These are phyloP conservation scores for Platyscapa corneri DNA, from an alignment of 1,140 invertebrate species.

Conservation along the genomic window DNA sequence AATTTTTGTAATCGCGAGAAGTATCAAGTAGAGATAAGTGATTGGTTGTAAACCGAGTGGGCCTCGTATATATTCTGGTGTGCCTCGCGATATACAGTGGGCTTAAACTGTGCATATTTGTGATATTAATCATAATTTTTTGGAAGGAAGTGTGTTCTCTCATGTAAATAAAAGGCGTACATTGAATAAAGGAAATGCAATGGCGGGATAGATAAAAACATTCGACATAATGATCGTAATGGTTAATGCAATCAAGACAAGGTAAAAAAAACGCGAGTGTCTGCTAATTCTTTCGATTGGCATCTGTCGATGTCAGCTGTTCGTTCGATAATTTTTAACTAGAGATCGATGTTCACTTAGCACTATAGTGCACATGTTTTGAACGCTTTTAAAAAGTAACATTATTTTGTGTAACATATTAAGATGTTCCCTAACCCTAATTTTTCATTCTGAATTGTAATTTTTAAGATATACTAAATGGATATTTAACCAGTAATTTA, in stretches of 20 bases:
- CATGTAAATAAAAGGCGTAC: background rate
- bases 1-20: background rate
- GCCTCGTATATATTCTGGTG: constrained; percentile 35
- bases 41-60: background rate
- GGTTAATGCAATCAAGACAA: background rate
- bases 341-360: background rate
- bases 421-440: background rate
- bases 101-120: constrained; percentile 60
- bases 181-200: background rate
- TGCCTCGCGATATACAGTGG: constrained; percentile 58
- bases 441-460: background rate
- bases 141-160: background rate
- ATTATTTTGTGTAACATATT: background rate
- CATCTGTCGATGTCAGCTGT: background rate
- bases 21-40: too few species aligned
- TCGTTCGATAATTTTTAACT: constrained; percentile 8
- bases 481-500: background rate
- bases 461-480: background rate
- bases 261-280: background rate
- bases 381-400: background rate
- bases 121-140: constrained; percentile 59
- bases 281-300: background rate
- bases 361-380: background rate
- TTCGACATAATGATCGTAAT: background rate
- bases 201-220: background rate